Base-by-base conservation (phyloP, 92 coral and sea anemone species). In the Phenganax stokvisi region DNA sequence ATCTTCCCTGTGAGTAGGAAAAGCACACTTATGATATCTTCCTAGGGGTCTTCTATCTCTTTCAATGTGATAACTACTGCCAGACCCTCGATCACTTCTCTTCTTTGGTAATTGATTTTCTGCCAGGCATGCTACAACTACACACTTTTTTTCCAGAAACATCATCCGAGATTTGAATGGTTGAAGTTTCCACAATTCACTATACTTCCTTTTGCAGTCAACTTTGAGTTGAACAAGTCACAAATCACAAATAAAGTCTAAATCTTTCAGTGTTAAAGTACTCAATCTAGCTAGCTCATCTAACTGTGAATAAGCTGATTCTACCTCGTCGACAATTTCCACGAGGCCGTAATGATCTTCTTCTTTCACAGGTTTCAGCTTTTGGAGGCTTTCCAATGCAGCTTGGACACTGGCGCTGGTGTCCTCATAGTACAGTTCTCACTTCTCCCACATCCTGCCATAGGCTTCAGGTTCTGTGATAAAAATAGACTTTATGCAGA, bases 391-490 rank as follows among this genome's bases (percentile, higher is more conserved):
- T 16, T 80, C 89, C 2, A 89, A 75, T n/a, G 88, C 90, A 61
- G 88, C 80, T 63, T 88, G 87, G 7, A 85, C 88, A 76, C 72
- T 76, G 25, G 88, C 86, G 28, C 92, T 87, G 0, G 90, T 57
- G 56, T 87, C 90, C 12, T 84, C 88, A 57, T 86, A 86, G 30
- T 85, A 77, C 5, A 30, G 55, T 57, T 88, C 91, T 67, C 85
- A 17, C 30, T 82, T 88, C 54, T 63, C 77, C 89, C 89, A 89
- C 92, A 89, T 86, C 0, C 12, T 59, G n/a, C 82, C 90, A 79
- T 84, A 89, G 0, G 89, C 89, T 68, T 89, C 88, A 44, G 92
- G 92, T 12, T 76, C 84, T 9, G 90, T 89, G 68, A 84, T 77
- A 65, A 79, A 89, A 8, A 84, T 89, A 16, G 89, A 84, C 15